Base-by-base conservation (phyloP, 2,888 invertebrate species). In the Papilio gigon region DNA sequence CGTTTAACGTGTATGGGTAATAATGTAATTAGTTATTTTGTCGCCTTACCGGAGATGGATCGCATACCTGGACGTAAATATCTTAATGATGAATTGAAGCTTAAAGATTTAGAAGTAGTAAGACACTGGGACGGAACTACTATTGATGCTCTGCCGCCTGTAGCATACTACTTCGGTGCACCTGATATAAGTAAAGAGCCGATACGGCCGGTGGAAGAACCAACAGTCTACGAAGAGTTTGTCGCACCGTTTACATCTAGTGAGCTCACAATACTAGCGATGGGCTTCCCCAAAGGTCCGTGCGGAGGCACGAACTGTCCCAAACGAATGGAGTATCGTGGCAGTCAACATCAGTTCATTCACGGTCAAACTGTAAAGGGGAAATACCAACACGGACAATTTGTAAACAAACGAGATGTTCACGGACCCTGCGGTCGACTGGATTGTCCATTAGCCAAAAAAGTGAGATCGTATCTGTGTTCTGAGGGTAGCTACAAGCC, bases 241-340 rank as follows among this genome's bases (percentile, higher is more conserved):
- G 84, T 85, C 1, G 90, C 91, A 60, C 91, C 92, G 1, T 92
- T 81, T 70, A 88, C 90, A 30, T 56, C 73, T 1, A 88, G 88
- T 65, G 92, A 92, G 72, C 75, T 92, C 6, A 84, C 87, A 0
- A 92, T 92, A 66, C 78, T 92, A n/a, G 78, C 92, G 0, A 92
- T 92, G 92, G 92, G 92, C 53, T 92, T 92, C 67, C 92, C 92
- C 1, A 92, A 90, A 76, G 92, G 92, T 0, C 91, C 91, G 3
- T 92, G 92, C 74, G 91, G 90, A 66, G 92, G 92, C n/a, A 90
- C 89, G 0, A 92, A 92, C 61, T 92, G 92, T 75, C 84, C 82
- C 1, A 89, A 87, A 71, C 79, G 92, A 70, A 89, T 92, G 90
- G 90, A 92, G 0, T 91, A 81, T 63, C 82, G 90, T 73, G 90